Evolutionary conservation across 2,797 vertebrate genomes (phyloP).

Genomic region (Pelochelys cantorii): DNA sequence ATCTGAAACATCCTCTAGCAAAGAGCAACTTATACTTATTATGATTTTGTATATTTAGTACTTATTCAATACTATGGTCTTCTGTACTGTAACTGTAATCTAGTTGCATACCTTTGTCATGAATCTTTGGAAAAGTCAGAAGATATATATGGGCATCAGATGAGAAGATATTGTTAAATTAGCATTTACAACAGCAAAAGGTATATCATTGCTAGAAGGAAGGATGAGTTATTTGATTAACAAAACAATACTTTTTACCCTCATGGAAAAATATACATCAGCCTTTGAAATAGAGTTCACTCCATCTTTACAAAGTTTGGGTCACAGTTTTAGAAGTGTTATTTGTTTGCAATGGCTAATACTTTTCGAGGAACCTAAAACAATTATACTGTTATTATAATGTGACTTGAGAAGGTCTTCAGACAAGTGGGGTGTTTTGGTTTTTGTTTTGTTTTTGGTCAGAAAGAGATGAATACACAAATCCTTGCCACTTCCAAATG

Average conservation of each 20-base stretch:
- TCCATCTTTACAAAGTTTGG: not conserved
- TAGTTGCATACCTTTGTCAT: not conserved
- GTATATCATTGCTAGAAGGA: not conserved
- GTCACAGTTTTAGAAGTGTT: constrained; percentile 18
- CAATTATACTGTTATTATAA: not conserved
- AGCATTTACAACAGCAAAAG: constrained; percentile 26
- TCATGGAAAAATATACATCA: not conserved
- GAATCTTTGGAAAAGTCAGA: not conserved
- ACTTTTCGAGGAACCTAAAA: not conserved
- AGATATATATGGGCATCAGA: not conserved
- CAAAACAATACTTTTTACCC: constrained; percentile 9
- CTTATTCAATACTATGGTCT: not conserved
- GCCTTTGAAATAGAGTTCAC: constrained; percentile 9
- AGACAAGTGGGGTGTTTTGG: not conserved
- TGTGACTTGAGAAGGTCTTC: not conserved
- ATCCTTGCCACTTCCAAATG: not conserved
- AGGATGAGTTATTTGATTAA: not conserved
- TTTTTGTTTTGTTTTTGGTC: not conserved
- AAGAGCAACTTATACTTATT: not conserved
- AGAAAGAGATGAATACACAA: not conserved
- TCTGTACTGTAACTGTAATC: not conserved
- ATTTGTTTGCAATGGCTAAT: not conserved
- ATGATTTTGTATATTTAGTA: not conserved
- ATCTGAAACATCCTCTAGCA: not conserved
- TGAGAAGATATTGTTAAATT: constrained; percentile 30